Conservation (phyloP, 2,113 vertebrate genomes). For the Stigmatopora argus region DNA sequence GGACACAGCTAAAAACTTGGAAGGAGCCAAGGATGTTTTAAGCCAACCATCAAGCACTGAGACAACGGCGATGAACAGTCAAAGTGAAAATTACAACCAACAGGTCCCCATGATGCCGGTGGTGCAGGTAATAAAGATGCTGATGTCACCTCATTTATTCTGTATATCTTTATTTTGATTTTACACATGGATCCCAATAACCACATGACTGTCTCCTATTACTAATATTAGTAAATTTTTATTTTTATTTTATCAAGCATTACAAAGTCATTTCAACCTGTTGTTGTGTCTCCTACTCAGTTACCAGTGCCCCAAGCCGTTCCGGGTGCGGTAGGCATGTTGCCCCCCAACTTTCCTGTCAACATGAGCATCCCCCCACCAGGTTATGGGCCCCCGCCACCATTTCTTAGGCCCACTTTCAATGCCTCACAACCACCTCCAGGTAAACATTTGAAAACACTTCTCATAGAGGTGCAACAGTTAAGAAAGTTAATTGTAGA, state of each 20-base stretch:
- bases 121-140: constrained; percentile 76
- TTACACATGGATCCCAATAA: too few relatives aligned
- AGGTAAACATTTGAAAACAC: constrained; percentile 66
- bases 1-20: constrained; percentile 84
- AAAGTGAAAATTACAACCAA: constrained; percentile 83
- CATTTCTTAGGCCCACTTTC: constrained; percentile 84
- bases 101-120: constrained; percentile 87
- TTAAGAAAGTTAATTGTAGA: too few relatives aligned
- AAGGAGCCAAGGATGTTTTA: constrained; percentile 74
- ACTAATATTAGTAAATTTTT: too few relatives aligned
- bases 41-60: constrained; percentile 73
- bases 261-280: background rate
- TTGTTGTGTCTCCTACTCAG: constrained; percentile 52
- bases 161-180: background rate
- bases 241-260: background rate
- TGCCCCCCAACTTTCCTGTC: constrained; percentile 88
- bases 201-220: too few relatives aligned
- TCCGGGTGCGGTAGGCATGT: constrained; percentile 84
- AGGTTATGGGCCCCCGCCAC: constrained; percentile 90
- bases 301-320: constrained; percentile 89
- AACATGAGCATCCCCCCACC: constrained; percentile 93
- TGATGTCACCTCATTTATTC: background rate
- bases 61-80: constrained; percentile 73
- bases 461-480: background rate
- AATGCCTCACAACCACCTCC: constrained; percentile 93